These are phyloP conservation scores for Drosophila truncata DNA, from an alignment of 1,140 invertebrate genomes.

Conservation along the genomic window DNA sequence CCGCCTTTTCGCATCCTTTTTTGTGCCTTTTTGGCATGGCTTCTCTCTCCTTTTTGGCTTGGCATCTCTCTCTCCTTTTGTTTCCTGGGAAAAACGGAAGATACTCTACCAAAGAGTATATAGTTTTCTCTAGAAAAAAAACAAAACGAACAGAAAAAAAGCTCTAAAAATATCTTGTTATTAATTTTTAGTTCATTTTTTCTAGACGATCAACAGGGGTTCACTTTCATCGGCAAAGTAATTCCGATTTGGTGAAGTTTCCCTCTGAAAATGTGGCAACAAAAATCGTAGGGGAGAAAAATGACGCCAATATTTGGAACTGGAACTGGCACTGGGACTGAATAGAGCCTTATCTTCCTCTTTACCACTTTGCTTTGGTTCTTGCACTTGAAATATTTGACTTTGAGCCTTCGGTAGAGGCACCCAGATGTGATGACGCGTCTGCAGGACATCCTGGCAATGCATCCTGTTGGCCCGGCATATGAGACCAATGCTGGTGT, in stretches of 20 bases:
- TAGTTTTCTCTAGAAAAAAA: too few species aligned
- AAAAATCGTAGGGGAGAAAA: background rate
- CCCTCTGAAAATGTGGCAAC: constrained; percentile 45
- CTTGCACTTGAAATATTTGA: background rate
- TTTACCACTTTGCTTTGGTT: background rate
- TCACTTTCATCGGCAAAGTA: constrained; percentile 39
- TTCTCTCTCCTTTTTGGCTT: constrained; percentile 13
- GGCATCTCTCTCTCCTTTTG: constrained; percentile 19
- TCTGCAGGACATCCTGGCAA: constrained; percentile 50
- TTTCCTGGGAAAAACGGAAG: constrained; percentile 43
- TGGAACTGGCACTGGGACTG: background rate
- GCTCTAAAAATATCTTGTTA: background rate
- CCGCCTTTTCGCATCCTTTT: constrained; percentile 29
- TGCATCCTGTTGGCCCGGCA: constrained; percentile 62
- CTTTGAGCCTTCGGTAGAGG: background rate
- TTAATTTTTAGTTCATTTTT: background rate
- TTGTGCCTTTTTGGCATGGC: background rate
- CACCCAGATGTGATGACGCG: constrained; percentile 50
- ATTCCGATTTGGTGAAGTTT: constrained; percentile 46
- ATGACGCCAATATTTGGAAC: too few species aligned
- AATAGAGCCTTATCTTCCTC: background rate
- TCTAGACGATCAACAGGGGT: constrained; percentile 55
- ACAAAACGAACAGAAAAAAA: background rate
- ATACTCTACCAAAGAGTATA: background rate
- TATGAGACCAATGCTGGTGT: constrained; percentile 48